These are phyloP conservation scores for Adelges cooleyi DNA, from an alignment of 1,140 invertebrate genomes.

Conservation along the genomic window DNA sequence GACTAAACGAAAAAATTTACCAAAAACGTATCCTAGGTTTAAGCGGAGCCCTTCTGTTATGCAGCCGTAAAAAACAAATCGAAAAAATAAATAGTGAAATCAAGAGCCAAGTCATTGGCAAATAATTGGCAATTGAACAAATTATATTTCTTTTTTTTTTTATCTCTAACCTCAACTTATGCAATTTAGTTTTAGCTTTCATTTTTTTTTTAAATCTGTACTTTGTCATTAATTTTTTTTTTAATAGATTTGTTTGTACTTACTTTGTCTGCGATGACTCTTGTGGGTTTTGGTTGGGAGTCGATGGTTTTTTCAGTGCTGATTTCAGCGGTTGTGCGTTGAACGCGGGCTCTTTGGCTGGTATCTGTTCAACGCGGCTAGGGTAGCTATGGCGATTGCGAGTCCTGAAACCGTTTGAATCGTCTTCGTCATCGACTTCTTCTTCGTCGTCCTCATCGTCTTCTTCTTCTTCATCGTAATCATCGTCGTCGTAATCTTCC, in stretches of 20 bases:
- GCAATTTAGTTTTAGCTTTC: conserved; percentile 7
- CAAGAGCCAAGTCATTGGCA: conserved; percentile 16
- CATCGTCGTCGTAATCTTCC: conserved; percentile 27
- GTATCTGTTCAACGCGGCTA: conserved; percentile 73
- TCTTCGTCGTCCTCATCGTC: conserved; percentile 35
- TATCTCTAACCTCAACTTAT: conserved; percentile 11
- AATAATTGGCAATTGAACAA: conserved; percentile 18
- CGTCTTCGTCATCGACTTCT: conserved; percentile 44
- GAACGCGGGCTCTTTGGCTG: conserved; percentile 71
- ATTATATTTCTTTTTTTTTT: conserved; percentile 12
- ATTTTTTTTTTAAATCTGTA: too few relatives aligned
- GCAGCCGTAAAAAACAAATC: conserved; percentile 32
- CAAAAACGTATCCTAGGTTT: conserved; percentile 82
- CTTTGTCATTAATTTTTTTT: background rate
- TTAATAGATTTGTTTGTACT: background rate
- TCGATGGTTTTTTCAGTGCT: conserved; percentile 71
- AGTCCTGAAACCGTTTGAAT: conserved; percentile 40
- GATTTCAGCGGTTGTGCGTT: conserved; percentile 82
- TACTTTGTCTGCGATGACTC: conserved; percentile 20
- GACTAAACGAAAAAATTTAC: conserved; percentile 47
- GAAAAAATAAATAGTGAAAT: conserved; percentile 18
- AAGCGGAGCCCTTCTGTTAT: conserved; percentile 62
- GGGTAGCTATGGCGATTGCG: conserved; percentile 42
- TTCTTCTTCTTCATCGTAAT: conserved; percentile 5
- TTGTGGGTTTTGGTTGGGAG: conserved; percentile 45